A percentile compares a stretch with the other conserved stretches of the same genome.
These are phyloP conservation scores for Empis livida DNA, from an alignment of 2,888 invertebrate genomes.

Conservation along the genomic window DNA sequence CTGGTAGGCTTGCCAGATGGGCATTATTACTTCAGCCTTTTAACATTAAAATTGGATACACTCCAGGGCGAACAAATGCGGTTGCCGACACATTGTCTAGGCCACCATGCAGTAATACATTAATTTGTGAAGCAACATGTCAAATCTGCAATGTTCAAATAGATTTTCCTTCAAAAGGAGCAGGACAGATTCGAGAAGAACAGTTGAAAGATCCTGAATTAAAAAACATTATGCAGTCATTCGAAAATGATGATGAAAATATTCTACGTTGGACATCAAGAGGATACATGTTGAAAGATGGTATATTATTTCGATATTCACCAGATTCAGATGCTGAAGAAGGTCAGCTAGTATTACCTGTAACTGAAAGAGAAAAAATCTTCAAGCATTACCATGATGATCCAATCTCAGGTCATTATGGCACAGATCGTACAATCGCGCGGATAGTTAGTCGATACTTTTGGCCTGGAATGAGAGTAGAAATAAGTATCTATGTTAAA, in stretches of 20 bases:
- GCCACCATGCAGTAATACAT: not conserved
- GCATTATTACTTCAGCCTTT: constrained; percentile 29
- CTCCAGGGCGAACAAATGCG: constrained; percentile 24
- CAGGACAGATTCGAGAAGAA: not conserved
- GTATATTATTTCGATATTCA: constrained; percentile 2
- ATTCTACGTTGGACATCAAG: constrained; percentile 5
- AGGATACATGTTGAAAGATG: constrained; percentile 10
- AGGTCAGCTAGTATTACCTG: constrained; percentile 3
- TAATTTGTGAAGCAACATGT: not conserved
- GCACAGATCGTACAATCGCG: constrained; percentile 8
- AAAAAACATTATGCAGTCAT: constrained; percentile 8
- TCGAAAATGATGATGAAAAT: constrained; percentile 8
- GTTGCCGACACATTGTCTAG: constrained; percentile 12
- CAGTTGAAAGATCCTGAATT: constrained; percentile 15
- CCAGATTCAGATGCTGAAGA: constrained; percentile 4
- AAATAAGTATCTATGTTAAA: constrained; percentile 8
- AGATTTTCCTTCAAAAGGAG: not conserved
- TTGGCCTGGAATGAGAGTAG: constrained; percentile 11
- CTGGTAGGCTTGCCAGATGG: constrained; percentile 35
- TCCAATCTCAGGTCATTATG: constrained; percentile 12
- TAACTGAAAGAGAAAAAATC: not conserved
- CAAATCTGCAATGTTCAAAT: not conserved
- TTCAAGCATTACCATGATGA: constrained; percentile 10
- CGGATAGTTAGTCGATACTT: constrained; percentile 9
- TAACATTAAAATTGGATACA: constrained; percentile 26